Conservation (phyloP, 1,140 invertebrate species). For the Scaptomyza hsui region DNA sequence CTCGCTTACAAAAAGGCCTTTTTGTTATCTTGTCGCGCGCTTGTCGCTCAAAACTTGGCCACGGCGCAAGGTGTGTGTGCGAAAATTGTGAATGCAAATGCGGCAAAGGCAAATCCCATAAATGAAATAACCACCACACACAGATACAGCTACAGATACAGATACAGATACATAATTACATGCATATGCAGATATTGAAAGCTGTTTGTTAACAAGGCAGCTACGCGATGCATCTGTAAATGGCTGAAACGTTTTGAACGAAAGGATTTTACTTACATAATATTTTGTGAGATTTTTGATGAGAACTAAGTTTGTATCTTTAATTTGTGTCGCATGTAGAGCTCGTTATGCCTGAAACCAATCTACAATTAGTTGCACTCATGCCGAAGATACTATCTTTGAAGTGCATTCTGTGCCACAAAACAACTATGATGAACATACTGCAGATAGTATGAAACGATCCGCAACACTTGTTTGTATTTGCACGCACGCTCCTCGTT, state of each 20-base stretch:
- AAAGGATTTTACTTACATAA: background rate
- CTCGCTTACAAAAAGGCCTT: conserved; percentile 57
- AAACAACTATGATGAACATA: background rate
- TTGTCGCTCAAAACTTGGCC: conserved; percentile 68
- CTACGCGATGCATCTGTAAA: conserved; percentile 2
- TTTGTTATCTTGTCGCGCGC: conserved; percentile 77
- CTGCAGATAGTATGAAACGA: background rate
- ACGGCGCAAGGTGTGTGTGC: conserved; percentile 68
- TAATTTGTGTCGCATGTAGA: background rate
- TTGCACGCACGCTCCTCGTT: conserved; percentile 46
- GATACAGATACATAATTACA: conserved; percentile 13
- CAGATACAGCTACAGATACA: conserved; percentile 21
- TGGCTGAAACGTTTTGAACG: background rate
- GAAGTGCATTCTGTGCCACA: background rate
- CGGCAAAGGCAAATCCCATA: conserved; percentile 3
- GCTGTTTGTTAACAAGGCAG: background rate
- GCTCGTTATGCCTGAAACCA: background rate
- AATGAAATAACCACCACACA: conserved; percentile 14
- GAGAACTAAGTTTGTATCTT: background rate
- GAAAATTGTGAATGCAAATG: conserved; percentile 58
- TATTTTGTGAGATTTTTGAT: background rate
- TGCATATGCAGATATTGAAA: conserved; percentile 7
- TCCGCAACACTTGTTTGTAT: conserved; percentile 13
- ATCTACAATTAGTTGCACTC: background rate
- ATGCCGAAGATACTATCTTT: background rate